Percentiles rank a stretch among this genome's conserved stretches.
Conservation (phyloP, 2,797 vertebrate species). For the Thripadectes ignobilis region DNA sequence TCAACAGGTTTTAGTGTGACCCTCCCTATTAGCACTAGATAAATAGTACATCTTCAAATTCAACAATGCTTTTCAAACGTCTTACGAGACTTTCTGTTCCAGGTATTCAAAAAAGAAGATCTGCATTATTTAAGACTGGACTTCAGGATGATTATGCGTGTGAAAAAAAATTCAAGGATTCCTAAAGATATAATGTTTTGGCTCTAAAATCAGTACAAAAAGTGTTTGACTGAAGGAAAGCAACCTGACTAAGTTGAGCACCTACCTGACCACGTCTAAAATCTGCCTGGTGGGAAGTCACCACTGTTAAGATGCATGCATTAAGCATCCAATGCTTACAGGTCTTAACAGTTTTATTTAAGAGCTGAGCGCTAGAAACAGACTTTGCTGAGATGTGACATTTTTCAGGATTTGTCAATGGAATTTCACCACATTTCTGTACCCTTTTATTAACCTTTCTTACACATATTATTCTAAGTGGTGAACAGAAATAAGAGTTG, state of each 20-base stretch:
- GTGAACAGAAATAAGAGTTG: neutral
- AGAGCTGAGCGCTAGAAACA: neutral
- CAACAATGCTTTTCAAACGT: neutral
- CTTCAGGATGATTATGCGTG: neutral
- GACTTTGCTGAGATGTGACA: neutral
- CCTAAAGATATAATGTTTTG: neutral
- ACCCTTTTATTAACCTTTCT: neutral
- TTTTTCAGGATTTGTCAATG: neutral
- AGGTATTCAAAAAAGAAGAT: constrained; percentile 54
- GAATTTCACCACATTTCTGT: neutral
- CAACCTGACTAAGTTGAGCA: neutral
- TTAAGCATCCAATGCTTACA: neutral
- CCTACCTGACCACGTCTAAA: neutral
- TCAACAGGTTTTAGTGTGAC: neutral
- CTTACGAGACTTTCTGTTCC: constrained; percentile 25
- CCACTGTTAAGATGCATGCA: neutral
- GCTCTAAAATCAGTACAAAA: neutral
- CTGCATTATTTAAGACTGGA: neutral
- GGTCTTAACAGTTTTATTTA: neutral
- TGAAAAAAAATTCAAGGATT: neutral
- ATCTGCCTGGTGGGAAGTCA: neutral
- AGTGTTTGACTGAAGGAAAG: neutral
- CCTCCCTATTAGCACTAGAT: neutral
- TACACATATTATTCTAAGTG: fast-evolving
- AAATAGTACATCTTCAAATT: neutral